phyloP scores from a whole-genome alignment of 2,888 invertebrate species.

The Rapana venosa region DNA sequence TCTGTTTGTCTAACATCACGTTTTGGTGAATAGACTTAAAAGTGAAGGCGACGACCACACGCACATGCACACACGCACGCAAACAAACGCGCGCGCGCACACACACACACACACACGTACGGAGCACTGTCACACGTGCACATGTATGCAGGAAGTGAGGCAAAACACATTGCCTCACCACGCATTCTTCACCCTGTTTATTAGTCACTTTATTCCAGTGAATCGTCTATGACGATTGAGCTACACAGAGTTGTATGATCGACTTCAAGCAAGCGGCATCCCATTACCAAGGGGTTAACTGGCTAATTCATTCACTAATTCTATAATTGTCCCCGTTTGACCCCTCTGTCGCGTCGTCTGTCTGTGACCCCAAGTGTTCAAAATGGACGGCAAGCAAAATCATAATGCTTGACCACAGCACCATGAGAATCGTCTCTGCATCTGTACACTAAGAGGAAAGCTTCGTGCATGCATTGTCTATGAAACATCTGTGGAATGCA shows the following conservation, averaged over 20 bases:
- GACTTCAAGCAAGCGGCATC: neutral
- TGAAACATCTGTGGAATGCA: neutral
- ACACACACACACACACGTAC: neutral
- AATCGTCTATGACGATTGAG: no score
- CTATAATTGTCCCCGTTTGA: slow-evolving; percentile 6
- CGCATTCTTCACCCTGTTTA: no score
- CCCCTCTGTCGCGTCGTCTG: slow-evolving; percentile 15
- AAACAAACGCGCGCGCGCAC: neutral
- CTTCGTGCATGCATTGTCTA: neutral
- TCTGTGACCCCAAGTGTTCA: slow-evolving; percentile 3
- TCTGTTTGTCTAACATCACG: no score
- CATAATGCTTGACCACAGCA: neutral
- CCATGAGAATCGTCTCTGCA: neutral
- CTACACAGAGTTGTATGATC: no score
- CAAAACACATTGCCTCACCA: no score
- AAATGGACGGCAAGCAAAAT: slow-evolving; percentile 34
- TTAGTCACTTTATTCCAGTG: no score
- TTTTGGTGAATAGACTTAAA: no score
- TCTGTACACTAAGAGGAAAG: neutral
- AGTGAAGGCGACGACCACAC: neutral
- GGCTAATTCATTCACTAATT: neutral
- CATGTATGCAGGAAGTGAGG: no score
- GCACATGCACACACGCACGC: neutral
- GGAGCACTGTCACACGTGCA: neutral
- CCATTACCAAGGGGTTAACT: neutral